Conservation (phyloP, 1,140 invertebrate genomes). For the Coenobita brevimanus region DNA sequence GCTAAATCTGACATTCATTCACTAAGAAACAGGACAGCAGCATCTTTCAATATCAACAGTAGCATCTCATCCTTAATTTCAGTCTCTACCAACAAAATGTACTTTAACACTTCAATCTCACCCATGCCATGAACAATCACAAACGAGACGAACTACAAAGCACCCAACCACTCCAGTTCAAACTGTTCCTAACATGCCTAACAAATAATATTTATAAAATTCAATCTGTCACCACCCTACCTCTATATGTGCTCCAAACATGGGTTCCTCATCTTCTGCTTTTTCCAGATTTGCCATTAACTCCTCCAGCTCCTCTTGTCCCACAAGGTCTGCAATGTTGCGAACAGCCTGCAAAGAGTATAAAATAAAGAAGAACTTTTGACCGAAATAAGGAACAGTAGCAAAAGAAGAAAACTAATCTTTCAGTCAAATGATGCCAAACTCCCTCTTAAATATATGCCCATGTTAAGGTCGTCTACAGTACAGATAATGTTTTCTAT, state of each 20-base stretch:
- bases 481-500: no score
- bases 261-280: slow-evolving; percentile 7
- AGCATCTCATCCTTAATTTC: no score
- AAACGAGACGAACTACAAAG: neutral
- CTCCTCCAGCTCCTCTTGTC: slow-evolving; percentile 56
- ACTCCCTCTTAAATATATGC: neutral
- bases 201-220: no score
- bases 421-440: neutral
- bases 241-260: slow-evolving; percentile 68
- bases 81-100: no score
- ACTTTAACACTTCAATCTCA: no score
- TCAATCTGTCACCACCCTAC: no score
- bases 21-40: no score
- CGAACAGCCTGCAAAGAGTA: slow-evolving; percentile 54
- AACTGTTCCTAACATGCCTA: neutral
- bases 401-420: neutral
- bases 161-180: neutral
- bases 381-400: neutral
- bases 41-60: no score
- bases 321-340: slow-evolving; percentile 58
- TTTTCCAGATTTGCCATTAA: slow-evolving; percentile 26
- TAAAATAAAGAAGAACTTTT: neutral
- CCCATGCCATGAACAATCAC: no score
- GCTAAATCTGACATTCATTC: no score
- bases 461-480: neutral